Evolutionary conservation across 2,888 invertebrate genomes (phyloP).

Genomic region (Lobophora halterata): DNA sequence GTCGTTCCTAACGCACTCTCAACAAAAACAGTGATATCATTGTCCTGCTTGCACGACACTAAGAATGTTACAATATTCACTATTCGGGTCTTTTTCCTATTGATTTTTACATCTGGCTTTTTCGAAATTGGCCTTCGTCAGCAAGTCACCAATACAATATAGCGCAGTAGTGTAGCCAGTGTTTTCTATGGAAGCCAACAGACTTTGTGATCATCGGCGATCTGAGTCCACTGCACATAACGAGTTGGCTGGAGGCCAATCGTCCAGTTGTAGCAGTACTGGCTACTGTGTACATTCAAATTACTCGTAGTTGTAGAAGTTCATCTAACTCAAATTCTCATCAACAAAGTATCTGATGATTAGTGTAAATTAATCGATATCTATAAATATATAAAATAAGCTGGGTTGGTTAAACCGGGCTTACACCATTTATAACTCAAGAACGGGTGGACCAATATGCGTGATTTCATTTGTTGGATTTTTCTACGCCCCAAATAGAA

Average conservation of each 20-base stretch:
- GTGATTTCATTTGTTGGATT: too few relatives aligned
- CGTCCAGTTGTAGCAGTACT: slow-evolving; percentile 22
- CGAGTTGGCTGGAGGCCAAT: slow-evolving; percentile 29
- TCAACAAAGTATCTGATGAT: too few relatives aligned
- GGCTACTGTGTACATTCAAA: slow-evolving; percentile 28
- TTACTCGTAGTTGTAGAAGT: slow-evolving; percentile 18
- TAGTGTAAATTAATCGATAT: too few relatives aligned
- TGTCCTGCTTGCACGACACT: too few relatives aligned
- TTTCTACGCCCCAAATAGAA: too few relatives aligned
- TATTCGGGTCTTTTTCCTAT: not conserved
- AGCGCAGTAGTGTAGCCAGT: slow-evolving; percentile 19
- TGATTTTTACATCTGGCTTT: slow-evolving; percentile 7
- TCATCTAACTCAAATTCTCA: slow-evolving; percentile 8
- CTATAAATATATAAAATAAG: too few relatives aligned
- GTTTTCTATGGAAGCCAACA: slow-evolving; percentile 23
- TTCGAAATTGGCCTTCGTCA: slow-evolving; percentile 13
- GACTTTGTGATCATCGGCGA: slow-evolving; percentile 24
- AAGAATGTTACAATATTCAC: too few relatives aligned
- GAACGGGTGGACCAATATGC: too few relatives aligned
- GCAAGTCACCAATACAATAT: slow-evolving; percentile 18
- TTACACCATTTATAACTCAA: too few relatives aligned
- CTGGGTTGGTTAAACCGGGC: too few relatives aligned
- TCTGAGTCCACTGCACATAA: slow-evolving; percentile 25
- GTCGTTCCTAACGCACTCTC: too few relatives aligned
- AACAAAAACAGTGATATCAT: too few relatives aligned